phyloP scores from a whole-genome alignment of 2,113 vertebrate species.

The Rhipidura dahli region DNA sequence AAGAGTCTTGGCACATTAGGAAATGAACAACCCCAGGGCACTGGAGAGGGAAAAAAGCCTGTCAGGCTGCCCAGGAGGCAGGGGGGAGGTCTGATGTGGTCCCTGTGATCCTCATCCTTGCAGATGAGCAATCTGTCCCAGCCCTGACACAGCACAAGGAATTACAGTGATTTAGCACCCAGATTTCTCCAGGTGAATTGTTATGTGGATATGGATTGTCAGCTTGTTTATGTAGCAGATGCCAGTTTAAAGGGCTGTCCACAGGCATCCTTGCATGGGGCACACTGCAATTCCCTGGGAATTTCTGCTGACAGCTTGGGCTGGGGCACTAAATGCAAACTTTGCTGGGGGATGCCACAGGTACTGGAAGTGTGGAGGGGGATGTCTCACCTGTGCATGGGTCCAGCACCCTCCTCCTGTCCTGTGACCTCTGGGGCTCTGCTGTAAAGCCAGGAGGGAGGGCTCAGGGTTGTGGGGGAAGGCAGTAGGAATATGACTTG shows the following conservation, averaged over 20 bases:
- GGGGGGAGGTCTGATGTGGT: accelerated
- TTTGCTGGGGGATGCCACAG: not conserved
- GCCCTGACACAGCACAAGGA: not conserved
- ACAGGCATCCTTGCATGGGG: accelerated
- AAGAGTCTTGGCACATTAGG: not conserved
- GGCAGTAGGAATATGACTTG: not conserved
- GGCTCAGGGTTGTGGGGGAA: not conserved
- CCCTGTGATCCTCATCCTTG: not conserved
- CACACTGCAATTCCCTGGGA: not conserved
- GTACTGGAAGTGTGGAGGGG: not conserved
- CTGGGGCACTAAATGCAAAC: not conserved
- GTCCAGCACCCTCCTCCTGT: not conserved
- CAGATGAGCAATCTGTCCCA: not conserved
- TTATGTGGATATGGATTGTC: accelerated
- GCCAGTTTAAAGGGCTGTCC: not conserved
- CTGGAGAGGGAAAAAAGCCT: not conserved
- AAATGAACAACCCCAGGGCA: not conserved
- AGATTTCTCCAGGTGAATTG: not conserved
- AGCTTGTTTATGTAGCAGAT: not conserved
- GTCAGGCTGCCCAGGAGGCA: not conserved
- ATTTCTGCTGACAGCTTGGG: not conserved
- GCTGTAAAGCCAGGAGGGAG: not conserved
- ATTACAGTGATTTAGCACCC: not conserved
- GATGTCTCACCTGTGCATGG: not conserved
- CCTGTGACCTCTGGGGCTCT: not conserved